These are phyloP conservation scores for Drosophila melanosoma DNA, from an alignment of 2,888 invertebrate genomes.

Conservation along the genomic window DNA sequence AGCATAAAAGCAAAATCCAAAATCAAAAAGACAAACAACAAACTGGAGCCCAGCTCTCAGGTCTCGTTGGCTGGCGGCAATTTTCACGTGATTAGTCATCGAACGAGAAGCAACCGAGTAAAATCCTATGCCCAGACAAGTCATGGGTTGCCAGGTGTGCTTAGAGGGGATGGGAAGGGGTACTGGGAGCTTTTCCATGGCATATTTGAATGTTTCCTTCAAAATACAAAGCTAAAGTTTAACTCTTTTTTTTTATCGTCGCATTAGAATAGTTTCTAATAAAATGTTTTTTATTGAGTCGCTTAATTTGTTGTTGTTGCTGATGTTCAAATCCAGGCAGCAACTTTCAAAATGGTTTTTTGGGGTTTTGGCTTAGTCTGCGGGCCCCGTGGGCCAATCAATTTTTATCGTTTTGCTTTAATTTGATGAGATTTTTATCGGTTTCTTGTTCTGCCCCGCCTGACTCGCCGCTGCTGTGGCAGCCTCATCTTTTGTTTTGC, in stretches of 20 bases:
- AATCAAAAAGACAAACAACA: conserved; percentile 30
- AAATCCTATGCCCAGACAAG: conserved; percentile 27
- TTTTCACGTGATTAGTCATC: conserved; percentile 78
- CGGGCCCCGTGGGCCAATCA: conserved; percentile 62
- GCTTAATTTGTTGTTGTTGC: not conserved
- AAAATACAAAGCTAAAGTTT: conserved; percentile 4
- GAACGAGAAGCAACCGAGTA: conserved; percentile 34
- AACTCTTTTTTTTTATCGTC: conserved; percentile 16
- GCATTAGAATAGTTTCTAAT: conserved; percentile 61
- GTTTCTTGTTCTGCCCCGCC: conserved; percentile 49
- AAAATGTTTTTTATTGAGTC: conserved; percentile 46
- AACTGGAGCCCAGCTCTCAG: conserved; percentile 46
- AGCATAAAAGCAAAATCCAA: conserved; percentile 50
- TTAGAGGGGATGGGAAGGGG: not conserved
- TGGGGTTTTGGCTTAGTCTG: conserved; percentile 8
- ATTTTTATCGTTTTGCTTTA: conserved; percentile 77
- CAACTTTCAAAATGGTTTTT: conserved; percentile 46
- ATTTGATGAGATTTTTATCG: conserved; percentile 80
- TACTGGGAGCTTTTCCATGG: too few relatives aligned
- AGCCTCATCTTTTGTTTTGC: conserved; percentile 51
- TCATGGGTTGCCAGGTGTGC: not conserved
- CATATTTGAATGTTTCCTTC: conserved; percentile 19
- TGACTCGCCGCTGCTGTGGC: conserved; percentile 4
- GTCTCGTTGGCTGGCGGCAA: conserved; percentile 62
- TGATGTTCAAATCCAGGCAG: conserved; percentile 2